Conservation (phyloP, 2,797 vertebrate species). For the Zenarchopterus dispar region DNA sequence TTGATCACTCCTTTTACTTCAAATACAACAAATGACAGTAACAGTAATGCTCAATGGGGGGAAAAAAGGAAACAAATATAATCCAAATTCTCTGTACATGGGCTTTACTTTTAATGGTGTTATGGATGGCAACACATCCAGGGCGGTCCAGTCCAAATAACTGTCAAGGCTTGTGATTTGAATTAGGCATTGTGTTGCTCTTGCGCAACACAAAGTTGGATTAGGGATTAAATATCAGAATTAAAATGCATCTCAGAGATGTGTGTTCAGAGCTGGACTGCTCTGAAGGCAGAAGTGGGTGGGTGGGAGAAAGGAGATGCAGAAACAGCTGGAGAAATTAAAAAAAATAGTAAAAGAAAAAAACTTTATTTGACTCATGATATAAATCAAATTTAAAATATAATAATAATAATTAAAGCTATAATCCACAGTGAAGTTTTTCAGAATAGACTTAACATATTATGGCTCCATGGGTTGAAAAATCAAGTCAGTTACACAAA, state of each 20-base stretch:
- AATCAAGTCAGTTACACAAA: background rate
- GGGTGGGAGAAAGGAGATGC: constrained; percentile 24
- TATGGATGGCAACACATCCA: constrained; percentile 16
- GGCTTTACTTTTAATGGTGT: constrained; percentile 11
- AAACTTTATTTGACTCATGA: constrained; percentile 21
- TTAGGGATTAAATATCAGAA: constrained; percentile 1
- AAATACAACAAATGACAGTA: constrained; percentile 19
- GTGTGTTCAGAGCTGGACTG: constrained; percentile 27
- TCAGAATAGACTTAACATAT: background rate
- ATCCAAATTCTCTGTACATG: constrained; percentile 2
- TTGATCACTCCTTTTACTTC: constrained; percentile 9
- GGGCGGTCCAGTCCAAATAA: constrained; percentile 22
- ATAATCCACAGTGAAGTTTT: background rate
- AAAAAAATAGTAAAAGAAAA: constrained; percentile 39
- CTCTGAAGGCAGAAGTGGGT: constrained; percentile 34
- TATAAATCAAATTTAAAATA: constrained; percentile 13
- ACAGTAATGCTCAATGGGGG: constrained; percentile 18
- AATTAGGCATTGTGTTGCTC: constrained; percentile 5
- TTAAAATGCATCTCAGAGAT: constrained; percentile 12
- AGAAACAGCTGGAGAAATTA: constrained; percentile 49
- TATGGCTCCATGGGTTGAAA: background rate
- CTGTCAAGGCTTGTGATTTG: constrained; percentile 5
- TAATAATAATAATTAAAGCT: background rate
- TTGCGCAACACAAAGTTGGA: constrained; percentile 13
- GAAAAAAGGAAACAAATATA: background rate